phyloP scores from a whole-genome alignment of 2,113 vertebrate genomes.

The Bothrops jararaca region DNA sequence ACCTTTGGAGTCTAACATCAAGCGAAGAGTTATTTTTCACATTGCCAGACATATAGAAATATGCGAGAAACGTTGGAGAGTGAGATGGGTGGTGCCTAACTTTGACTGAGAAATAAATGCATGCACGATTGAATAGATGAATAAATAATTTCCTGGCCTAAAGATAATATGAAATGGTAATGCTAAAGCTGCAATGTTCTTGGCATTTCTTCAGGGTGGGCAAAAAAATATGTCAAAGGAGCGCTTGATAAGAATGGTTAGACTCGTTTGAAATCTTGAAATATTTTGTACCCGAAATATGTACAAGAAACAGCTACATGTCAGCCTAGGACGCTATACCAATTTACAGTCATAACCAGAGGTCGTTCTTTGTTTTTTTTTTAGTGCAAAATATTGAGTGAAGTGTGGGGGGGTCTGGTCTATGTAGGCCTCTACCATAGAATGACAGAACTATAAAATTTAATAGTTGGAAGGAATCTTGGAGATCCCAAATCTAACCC shows the following conservation, averaged over 20 bases:
- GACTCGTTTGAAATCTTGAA: neutral
- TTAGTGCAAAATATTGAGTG: neutral
- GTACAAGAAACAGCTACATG: neutral
- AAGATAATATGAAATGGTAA: constrained; percentile 3
- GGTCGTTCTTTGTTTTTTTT: neutral
- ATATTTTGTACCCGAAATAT: neutral
- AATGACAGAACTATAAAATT: neutral
- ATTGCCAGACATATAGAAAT: neutral
- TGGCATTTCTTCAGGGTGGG: neutral
- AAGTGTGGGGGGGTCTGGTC: neutral
- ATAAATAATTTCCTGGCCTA: neutral
- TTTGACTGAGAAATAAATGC: neutral
- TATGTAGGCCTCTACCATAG: neutral
- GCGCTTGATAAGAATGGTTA: neutral
- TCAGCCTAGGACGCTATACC: neutral
- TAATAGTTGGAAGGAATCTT: neutral
- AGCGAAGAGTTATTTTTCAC: neutral
- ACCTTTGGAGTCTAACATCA: neutral
- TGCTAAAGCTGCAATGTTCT: neutral
- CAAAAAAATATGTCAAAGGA: neutral
- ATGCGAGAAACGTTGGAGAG: neutral
- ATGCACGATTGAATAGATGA: neutral
- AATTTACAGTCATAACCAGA: neutral
- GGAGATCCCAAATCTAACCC: neutral
- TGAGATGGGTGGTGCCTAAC: neutral